phyloP scores from a whole-genome alignment of 2,797 vertebrate genomes.

The Lates japonicus region DNA sequence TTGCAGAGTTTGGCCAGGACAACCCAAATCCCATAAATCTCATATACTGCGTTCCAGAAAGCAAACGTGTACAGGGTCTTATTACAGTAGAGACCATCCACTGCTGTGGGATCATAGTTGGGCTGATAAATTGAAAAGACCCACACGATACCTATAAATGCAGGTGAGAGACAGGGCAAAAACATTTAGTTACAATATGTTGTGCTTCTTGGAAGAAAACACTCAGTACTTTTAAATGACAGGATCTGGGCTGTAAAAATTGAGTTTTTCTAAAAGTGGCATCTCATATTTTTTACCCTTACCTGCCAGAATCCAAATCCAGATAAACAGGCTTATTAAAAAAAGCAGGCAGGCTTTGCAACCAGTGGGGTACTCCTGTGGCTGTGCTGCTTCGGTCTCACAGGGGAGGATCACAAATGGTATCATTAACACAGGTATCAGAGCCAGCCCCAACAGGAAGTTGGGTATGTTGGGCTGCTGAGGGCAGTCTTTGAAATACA shows the following conservation, averaged over 20 bases:
- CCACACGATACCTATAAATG: conserved; percentile 46
- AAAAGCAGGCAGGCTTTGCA: neutral
- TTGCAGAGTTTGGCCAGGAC: neutral
- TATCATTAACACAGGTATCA: neutral
- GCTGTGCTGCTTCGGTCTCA: neutral
- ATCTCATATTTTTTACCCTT: neutral
- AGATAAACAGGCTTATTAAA: fast-evolving
- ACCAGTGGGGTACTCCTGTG: neutral
- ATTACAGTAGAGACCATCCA: conserved; percentile 58
- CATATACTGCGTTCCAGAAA: conserved; percentile 46
- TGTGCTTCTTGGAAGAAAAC: neutral
- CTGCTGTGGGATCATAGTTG: conserved; percentile 54
- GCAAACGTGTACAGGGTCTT: conserved; percentile 62
- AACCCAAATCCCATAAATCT: neutral
- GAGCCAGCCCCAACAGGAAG: conserved; percentile 53
- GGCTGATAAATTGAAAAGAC: conserved; percentile 62
- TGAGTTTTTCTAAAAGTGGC: neutral
- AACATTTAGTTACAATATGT: neutral
- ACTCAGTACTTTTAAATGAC: neutral
- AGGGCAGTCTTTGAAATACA: conserved; percentile 56
- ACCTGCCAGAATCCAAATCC: conserved; percentile 25
- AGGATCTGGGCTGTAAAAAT: neutral
- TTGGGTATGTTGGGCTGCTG: conserved; percentile 63
- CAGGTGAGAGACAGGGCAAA: neutral
- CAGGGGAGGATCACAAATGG: conserved; percentile 7